Percentiles rank a stretch among this genome's conserved stretches.
phyloP scores from a whole-genome alignment of 2,888 invertebrate genomes.

The Drosophila mimetica region DNA sequence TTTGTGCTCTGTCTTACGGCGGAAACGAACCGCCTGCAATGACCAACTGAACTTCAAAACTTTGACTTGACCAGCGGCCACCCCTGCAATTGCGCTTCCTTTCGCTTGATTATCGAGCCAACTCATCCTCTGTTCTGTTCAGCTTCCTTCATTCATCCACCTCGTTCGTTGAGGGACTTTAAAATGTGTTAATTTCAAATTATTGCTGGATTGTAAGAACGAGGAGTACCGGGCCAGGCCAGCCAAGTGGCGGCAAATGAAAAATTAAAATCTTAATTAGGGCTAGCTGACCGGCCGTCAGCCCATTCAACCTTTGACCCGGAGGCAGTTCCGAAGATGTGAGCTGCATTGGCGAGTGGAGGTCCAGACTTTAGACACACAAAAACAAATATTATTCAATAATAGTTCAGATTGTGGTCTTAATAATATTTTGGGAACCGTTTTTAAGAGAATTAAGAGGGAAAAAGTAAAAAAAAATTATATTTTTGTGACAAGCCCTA shows the following conservation, averaged over 20 bases:
- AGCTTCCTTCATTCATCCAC: constrained; percentile 32
- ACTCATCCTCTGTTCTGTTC: constrained; percentile 39
- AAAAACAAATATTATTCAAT: constrained; percentile 10
- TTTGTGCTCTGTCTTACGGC: constrained; percentile 73
- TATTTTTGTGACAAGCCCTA: too few relatives aligned
- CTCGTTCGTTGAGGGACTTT: constrained; percentile 26
- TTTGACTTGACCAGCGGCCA: constrained; percentile 56
- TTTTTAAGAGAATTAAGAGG: too few relatives aligned
- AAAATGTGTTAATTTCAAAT: constrained; percentile 51
- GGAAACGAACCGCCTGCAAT: constrained; percentile 66
- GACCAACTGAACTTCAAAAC: constrained; percentile 81
- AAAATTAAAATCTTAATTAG: constrained; percentile 46
- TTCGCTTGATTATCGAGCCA: constrained; percentile 68
- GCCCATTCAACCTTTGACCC: constrained; percentile 33
- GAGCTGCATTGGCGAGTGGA: constrained; percentile 22
- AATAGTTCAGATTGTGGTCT: background rate
- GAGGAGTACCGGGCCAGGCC: constrained; percentile 18
- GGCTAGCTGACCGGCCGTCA: constrained; percentile 40
- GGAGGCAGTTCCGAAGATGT: constrained; percentile 39
- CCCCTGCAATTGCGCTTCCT: constrained; percentile 53
- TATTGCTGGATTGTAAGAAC: constrained; percentile 49
- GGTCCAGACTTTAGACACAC: background rate
- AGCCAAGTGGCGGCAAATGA: constrained; percentile 38
- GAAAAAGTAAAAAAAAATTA: too few relatives aligned
- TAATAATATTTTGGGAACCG: background rate